Conservation (phyloP, 2,888 invertebrate species). For the Temnothorax ravouxi region DNA sequence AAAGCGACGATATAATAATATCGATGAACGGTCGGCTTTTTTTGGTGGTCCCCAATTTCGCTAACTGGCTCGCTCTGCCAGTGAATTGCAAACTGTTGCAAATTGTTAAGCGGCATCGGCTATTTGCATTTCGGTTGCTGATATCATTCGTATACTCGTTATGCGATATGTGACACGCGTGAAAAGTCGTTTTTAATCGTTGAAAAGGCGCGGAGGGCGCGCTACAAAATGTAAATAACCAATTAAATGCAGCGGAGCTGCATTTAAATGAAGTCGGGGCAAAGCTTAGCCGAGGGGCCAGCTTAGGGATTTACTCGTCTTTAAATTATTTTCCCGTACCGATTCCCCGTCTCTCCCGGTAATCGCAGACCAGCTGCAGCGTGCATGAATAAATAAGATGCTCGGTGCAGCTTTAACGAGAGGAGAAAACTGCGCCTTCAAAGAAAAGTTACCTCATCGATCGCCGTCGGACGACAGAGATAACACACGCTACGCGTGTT, state of each 20-base stretch:
- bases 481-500: background rate
- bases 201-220: background rate
- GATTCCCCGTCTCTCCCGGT: constrained; percentile 40
- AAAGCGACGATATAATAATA: constrained; percentile 51
- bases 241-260: constrained; percentile 45
- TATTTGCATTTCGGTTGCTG: constrained; percentile 40
- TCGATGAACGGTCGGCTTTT: constrained; percentile 50
- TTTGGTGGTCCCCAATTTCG: constrained; percentile 10
- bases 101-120: constrained; percentile 26
- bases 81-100: constrained; percentile 29
- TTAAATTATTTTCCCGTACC: constrained; percentile 55
- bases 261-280: constrained; percentile 42
- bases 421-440: constrained; percentile 31
- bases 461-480: background rate
- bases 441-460: constrained; percentile 42
- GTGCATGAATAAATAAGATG: constrained; percentile 55
- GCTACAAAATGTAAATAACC: constrained; percentile 51
- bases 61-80: constrained; percentile 25
- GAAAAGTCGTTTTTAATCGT: constrained; percentile 30
- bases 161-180: constrained; percentile 11
- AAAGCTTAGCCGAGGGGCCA: constrained; percentile 30
- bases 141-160: constrained; percentile 9
- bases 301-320: constrained; percentile 51
- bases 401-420: constrained; percentile 32
- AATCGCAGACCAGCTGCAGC: constrained; percentile 43